Base-by-base conservation (phyloP, 1,140 invertebrate genomes). In the Onthophagus taurus region DNA sequence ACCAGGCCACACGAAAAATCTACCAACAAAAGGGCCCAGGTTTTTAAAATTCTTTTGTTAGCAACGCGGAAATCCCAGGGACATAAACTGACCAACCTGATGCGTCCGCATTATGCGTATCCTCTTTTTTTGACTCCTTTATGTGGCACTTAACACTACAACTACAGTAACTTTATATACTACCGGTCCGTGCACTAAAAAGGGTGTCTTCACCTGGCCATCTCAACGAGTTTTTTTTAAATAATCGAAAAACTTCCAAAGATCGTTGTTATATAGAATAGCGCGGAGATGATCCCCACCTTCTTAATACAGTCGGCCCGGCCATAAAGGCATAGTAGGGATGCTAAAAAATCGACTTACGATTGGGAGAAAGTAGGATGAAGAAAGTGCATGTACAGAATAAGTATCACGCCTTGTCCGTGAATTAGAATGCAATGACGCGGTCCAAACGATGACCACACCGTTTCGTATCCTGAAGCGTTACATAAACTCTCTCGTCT, bases 291-390 rank as follows among this genome's bases (percentile, higher is more conserved):
- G 48, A 57, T 51, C 54, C 49, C 51, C 50, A 45, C 42, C 36
- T 47, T 43, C 47, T 47, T 19, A 37, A 23, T 13, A 4, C 19
- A 20, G 34, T 9, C 19, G n/a, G 34, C 13, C 42, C 48, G 23
- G 17, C 31, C 49, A 45, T 39, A 17, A 44, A 13, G 17, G 45
- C 49, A 51, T 51, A 50, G 50, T 47, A 54, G 53, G 54, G 53
- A 57, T 47, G 44, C 47, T 53, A 35, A 53, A 53, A 45, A 53
- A 38, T 46, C 52, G 50, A 49, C 53, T 49, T 51, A 57, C 50
- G 47, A 53, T 50, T 45, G 39, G 49, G 57, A 59, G 57, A 59
- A 59, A 59, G 57, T 59, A 59, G 57, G 57, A 56, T 59, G 52
- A 57, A 53, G 57, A 59, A 59, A 59, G 57, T 59, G 55, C 53